Evolutionary conservation across 2,888 invertebrate species (phyloP), one percentile per base, ranked within the genome.

Genomic region (Dolichomitus sp.): DNA sequence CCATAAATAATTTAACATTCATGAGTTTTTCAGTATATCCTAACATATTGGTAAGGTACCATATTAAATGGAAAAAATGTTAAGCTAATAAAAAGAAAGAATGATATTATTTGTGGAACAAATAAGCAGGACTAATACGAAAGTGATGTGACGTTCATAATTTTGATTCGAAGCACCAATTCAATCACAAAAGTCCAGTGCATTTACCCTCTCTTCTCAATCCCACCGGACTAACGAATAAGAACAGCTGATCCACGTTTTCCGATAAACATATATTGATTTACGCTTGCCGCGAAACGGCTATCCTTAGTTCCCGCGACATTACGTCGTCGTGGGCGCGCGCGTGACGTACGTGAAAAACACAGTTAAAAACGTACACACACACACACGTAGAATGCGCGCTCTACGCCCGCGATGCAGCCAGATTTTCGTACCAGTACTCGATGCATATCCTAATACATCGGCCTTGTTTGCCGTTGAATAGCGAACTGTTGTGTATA

Each of bases 181-280:
- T 14, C 27, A 12, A 4, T 3, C 27, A 11, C 5, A 14, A 54
- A 27, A 27, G 30, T 54, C 30, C n/a, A 40, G 48, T 70, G 50
- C 70, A 63, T 66, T 70, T 66, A 57, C 37, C 30, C 65, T 42
- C 50, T 61, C 37, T 52, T 78, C 42, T 61, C 5, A 19, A n/a
- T n/a, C 33, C 17, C n/a, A 61, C 65, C 73, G 54, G 23, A 27
- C 61, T 23, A 50, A 27, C 65, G 17, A 69, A 37, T 54, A 75
- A 83, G 33, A 87, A 87, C 89, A 89, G 89, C 86, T 89, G 89
- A 89, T 88, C 83, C 84, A 33, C 81, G 77, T 85, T 63, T 76
- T 30, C 19, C 23, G 30, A 78, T 78, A 48, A 59, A 37, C n/a
- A 59, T 37, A 37, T 59, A 59, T 59, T 59, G 59, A 59, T 59